Percentiles rank a stretch among this genome's conserved stretches.
phyloP scores from a whole-genome alignment of 1,140 invertebrate genomes.

The Sipha flava region DNA sequence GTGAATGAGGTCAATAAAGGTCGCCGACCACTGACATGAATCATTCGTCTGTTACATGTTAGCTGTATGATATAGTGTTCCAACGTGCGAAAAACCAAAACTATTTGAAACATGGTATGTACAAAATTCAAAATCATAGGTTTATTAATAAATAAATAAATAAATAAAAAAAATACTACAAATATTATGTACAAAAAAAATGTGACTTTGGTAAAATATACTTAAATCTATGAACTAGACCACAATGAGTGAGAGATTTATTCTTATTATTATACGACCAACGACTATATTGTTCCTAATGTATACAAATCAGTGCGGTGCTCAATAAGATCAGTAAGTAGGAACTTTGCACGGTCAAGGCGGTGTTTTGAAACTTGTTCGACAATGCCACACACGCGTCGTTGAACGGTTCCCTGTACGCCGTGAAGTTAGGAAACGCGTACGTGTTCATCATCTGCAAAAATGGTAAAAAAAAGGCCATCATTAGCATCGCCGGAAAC shows the following conservation, averaged over 20 bases:
- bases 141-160: neutral
- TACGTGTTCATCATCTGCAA: conserved; percentile 33
- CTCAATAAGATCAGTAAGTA: conserved; percentile 1
- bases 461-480: neutral
- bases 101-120: neutral
- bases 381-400: neutral
- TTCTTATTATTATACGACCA: neutral
- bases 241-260: neutral
- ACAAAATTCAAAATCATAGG: neutral
- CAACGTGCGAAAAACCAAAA: too few relatives aligned
- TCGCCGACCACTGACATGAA: too few relatives aligned
- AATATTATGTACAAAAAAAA: conserved; percentile 24
- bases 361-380: neutral
- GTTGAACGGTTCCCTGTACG: neutral
- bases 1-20: too few relatives aligned
- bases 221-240: conserved; percentile 16
- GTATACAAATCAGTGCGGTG: conserved; percentile 3
- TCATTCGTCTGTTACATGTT: too few relatives aligned
- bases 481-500: too few relatives aligned
- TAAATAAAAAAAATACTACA: neutral
- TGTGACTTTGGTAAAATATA: conserved; percentile 28
- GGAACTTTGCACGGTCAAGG: neutral
- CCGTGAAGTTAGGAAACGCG: conserved; percentile 21
- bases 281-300: neutral
- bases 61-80: too few relatives aligned